A percentile compares a stretch with the other conserved stretches of the same genome.
Evolutionary conservation across 2,113 vertebrate species (phyloP).

Genomic region (Alosa alosa): DNA sequence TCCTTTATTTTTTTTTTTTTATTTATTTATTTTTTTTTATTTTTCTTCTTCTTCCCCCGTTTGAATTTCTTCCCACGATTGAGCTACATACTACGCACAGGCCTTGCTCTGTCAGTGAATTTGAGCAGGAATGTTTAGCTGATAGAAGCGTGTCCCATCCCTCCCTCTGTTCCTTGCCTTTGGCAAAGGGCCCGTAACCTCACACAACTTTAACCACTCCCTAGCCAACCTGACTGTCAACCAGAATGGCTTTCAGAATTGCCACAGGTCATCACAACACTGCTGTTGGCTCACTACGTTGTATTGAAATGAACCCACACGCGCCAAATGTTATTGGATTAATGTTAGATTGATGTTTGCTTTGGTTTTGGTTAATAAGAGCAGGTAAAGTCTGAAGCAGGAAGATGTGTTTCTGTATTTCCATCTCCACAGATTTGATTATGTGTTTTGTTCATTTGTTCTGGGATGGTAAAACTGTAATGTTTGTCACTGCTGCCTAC

Average conservation of each 20-base stretch:
- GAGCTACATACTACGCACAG: neutral
- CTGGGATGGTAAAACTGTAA: neutral
- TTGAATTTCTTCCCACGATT: conserved; percentile 16
- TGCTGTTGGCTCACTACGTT: neutral
- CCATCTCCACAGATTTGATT: neutral
- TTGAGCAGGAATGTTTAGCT: conserved; percentile 18
- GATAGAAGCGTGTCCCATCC: neutral
- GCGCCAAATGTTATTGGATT: neutral
- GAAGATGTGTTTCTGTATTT: neutral
- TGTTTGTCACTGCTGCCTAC: neutral
- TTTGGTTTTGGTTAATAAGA: neutral
- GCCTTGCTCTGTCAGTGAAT: conserved; percentile 22
- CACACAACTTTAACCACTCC: conserved; percentile 6
- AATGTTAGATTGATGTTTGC: neutral
- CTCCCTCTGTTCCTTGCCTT: neutral
- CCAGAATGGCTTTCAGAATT: neutral
- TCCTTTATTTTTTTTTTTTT: neutral
- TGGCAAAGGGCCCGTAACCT: neutral
- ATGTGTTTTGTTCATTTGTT: neutral
- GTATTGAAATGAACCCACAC: neutral
- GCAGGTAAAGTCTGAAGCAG: neutral
- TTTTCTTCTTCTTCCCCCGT: neutral
- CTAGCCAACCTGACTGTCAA: neutral
- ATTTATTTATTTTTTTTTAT: neutral
- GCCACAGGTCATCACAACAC: neutral